Evolutionary conservation across 1,140 invertebrate genomes (phyloP).

Genomic region (Scylla paramamosain): DNA sequence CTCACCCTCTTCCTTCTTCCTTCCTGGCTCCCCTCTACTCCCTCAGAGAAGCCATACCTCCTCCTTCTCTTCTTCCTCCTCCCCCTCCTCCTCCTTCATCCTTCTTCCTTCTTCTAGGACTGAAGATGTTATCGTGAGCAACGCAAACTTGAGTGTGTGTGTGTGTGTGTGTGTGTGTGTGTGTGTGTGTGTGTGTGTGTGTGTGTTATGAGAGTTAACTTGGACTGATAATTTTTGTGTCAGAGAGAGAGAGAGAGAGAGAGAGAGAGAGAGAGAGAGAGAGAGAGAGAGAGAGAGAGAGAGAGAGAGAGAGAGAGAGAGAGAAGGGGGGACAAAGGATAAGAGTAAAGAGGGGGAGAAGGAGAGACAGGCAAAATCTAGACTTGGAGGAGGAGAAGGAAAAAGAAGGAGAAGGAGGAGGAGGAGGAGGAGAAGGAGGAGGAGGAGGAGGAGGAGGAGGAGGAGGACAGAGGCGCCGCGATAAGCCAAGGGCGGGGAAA

Average conservation of each 20-base stretch:
- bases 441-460: conserved; percentile 10
- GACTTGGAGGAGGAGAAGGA: neutral
- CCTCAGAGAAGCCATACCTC: neutral
- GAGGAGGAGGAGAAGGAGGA: neutral
- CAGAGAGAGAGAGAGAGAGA: too few species aligned
- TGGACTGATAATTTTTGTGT: too few species aligned
- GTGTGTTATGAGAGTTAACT: too few species aligned
- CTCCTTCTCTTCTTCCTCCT: conserved; percentile 21
- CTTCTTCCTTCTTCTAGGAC: neutral
- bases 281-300: too few species aligned
- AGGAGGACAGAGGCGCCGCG: neutral
- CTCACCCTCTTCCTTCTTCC: neutral
- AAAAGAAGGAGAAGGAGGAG: neutral
- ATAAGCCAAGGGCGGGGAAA: neutral
- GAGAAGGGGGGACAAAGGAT: neutral
- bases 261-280: too few species aligned
- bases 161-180: too few species aligned
- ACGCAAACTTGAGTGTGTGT: too few species aligned
- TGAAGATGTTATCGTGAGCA: too few species aligned
- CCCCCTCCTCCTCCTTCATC: neutral
- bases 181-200: too few species aligned
- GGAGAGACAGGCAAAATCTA: too few species aligned
- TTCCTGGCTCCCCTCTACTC: neutral
- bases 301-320: neutral
- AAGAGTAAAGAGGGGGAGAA: too few species aligned